A percentile compares a stretch with the other conserved stretches of the same genome.
These are phyloP conservation scores for Rotaria magnacalcarata DNA, from an alignment of 2,888 invertebrate species.

Conservation along the genomic window DNA sequence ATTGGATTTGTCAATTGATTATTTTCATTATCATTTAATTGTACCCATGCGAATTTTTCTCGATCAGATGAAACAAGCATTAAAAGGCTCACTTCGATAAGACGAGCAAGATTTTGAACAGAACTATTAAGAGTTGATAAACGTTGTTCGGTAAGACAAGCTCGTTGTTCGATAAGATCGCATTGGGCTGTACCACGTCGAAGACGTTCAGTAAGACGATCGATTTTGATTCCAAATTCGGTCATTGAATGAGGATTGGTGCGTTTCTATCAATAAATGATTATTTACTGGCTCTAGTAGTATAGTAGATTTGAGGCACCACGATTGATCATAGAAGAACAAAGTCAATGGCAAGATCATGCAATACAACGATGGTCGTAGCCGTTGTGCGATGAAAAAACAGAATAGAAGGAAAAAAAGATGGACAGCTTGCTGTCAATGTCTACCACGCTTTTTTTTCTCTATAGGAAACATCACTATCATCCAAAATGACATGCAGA, in stretches of 20 bases:
- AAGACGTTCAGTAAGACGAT: neutral
- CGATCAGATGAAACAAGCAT: neutral
- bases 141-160: constrained; percentile 26
- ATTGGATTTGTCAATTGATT: neutral
- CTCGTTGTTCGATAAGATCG: constrained; percentile 23
- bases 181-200: neutral
- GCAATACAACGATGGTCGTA: neutral
- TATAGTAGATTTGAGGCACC: neutral
- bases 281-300: neutral
- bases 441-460: neutral
- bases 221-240: neutral
- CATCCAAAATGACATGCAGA: constrained; percentile 6
- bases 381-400: neutral
- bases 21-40: neutral
- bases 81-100: constrained; percentile 26
- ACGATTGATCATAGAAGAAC: neutral
- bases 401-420: neutral
- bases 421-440: constrained; percentile 12
- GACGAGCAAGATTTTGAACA: neutral
- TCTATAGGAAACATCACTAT: neutral
- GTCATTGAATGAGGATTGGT: neutral
- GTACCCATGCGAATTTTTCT: neutral
- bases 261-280: neutral
- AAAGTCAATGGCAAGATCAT: neutral
- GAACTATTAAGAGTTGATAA: neutral